phyloP scores from a whole-genome alignment of 2,888 invertebrate genomes.

The Xiphydria camelus region DNA sequence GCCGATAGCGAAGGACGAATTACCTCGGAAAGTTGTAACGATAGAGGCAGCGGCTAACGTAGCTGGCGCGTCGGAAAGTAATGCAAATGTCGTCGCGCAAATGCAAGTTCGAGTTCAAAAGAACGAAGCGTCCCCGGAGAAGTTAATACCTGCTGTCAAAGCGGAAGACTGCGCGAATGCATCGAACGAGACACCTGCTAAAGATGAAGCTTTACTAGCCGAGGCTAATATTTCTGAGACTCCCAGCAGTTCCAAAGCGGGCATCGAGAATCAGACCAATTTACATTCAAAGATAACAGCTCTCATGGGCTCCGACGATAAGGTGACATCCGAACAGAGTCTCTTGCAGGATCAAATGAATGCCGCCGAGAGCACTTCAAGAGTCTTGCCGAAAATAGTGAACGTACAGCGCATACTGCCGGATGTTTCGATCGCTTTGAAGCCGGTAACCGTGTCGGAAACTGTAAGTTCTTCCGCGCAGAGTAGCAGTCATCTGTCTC shows the following conservation, averaged over 20 bases:
- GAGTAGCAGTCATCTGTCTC: background rate
- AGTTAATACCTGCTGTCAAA: constrained; percentile 37
- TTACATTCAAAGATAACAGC: constrained; percentile 47
- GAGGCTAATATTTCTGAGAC: constrained; percentile 51
- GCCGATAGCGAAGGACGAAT: background rate
- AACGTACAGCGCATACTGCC: constrained; percentile 26
- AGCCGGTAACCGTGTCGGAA: constrained; percentile 6
- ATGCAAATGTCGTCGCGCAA: background rate
- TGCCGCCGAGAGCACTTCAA: background rate
- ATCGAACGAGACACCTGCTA: constrained; percentile 46
- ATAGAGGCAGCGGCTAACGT: background rate
- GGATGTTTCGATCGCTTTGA: constrained; percentile 13
- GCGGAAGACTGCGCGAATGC: constrained; percentile 14
- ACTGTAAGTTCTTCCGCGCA: background rate
- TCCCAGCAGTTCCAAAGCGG: constrained; percentile 46
- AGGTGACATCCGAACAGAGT: constrained; percentile 7
- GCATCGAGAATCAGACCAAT: constrained; percentile 45
- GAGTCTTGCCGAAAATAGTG: constrained; percentile 22
- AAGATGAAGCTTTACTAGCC: constrained; percentile 39
- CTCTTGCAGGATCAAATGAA: constrained; percentile 1
- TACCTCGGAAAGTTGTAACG: too few species aligned
- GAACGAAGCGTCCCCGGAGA: constrained; percentile 39
- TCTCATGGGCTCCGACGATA: constrained; percentile 29
- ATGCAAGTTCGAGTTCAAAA: background rate
- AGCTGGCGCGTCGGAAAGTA: background rate